Conservation (phyloP, 2,888 invertebrate genomes). For the Lobophora halterata region DNA sequence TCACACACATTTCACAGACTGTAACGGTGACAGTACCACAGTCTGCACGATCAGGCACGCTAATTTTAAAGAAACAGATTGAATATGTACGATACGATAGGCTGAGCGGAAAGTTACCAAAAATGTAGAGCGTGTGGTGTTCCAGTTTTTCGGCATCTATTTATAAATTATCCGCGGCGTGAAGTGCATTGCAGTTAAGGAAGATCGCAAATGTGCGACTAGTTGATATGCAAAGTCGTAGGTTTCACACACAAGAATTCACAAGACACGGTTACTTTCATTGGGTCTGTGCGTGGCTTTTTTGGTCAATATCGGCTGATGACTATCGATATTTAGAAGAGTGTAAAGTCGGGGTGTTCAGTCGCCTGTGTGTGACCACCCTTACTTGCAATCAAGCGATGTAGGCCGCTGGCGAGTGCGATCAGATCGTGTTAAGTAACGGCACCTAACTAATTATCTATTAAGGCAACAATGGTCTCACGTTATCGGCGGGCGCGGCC, state of each 20-base stretch:
- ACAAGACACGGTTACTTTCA: too few relatives aligned
- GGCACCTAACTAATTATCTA: constrained; percentile 76
- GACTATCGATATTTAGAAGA: too few relatives aligned
- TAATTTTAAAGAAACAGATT: constrained; percentile 30
- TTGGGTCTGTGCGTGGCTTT: too few relatives aligned
- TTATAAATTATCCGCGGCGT: constrained; percentile 39
- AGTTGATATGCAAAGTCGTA: constrained; percentile 3
- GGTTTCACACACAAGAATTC: background rate
- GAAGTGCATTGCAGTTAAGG: constrained; percentile 46
- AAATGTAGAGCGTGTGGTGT: constrained; percentile 38
- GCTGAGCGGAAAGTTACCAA: constrained; percentile 28
- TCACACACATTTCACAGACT: constrained; percentile 24
- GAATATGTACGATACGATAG: constrained; percentile 32
- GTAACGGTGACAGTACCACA: constrained; percentile 30
- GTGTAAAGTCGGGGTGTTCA: too few relatives aligned
- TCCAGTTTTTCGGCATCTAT: constrained; percentile 43
- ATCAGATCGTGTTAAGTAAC: constrained; percentile 69
- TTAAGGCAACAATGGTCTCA: constrained; percentile 75
- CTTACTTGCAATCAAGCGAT: constrained; percentile 43
- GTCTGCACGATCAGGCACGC: constrained; percentile 30
- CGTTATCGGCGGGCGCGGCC: constrained; percentile 49
- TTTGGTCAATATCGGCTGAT: too few relatives aligned
- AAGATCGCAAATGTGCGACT: constrained; percentile 16
- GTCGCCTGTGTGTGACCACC: constrained; percentile 1
- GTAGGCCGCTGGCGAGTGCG: constrained; percentile 55